These are phyloP conservation scores for Helleia helle DNA, from an alignment of 2,888 invertebrate genomes.

Conservation along the genomic window DNA sequence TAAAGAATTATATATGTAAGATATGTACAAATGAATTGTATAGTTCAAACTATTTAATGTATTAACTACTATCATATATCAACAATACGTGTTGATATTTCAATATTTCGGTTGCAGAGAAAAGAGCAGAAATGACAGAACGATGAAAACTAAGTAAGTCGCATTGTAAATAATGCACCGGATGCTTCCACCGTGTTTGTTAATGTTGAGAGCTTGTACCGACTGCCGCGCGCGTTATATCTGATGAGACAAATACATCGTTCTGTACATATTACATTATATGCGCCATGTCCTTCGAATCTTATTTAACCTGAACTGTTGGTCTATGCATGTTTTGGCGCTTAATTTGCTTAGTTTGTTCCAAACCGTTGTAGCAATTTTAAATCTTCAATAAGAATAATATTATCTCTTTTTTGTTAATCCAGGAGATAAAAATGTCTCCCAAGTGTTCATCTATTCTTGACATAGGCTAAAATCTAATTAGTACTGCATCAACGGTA, in stretches of 20 bases:
- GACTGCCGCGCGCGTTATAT: conserved; percentile 24
- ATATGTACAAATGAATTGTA: neutral
- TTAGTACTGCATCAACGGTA: no score
- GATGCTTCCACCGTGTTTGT: conserved; percentile 19
- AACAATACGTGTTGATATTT: conserved; percentile 21
- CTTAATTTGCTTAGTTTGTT: no score
- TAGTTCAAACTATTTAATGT: neutral
- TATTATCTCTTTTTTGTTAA: no score
- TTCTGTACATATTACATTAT: conserved; percentile 33
- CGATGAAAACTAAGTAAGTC: conserved; percentile 65
- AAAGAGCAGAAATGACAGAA: conserved; percentile 57
- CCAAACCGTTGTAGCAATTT: neutral
- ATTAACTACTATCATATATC: neutral
- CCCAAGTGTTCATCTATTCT: no score
- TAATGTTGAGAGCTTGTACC: conserved; percentile 30
- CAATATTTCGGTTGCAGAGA: conserved; percentile 54
- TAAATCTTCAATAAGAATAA: no score
- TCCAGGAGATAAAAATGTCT: no score
- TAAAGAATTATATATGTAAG: neutral
- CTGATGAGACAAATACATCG: conserved; percentile 29
- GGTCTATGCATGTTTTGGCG: neutral
- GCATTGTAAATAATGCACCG: conserved; percentile 14
- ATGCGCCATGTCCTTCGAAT: neutral
- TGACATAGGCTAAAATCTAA: no score
- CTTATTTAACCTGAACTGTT: neutral